Conservation (phyloP, 2,888 invertebrate genomes). For the Theretra japonica region DNA sequence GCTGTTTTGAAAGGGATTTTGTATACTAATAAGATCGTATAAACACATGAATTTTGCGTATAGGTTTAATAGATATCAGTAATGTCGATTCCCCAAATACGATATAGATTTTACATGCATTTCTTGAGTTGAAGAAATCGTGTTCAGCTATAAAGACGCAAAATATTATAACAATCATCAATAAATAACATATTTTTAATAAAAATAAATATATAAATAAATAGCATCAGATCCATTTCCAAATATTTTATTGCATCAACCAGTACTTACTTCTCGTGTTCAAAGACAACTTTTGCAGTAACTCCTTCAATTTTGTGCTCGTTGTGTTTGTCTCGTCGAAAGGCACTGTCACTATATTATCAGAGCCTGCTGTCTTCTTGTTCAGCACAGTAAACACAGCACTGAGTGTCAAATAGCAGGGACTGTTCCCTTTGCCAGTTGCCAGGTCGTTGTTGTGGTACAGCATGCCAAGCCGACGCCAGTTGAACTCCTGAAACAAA, state of each 20-base stretch:
- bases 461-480: slow-evolving; percentile 89
- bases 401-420: slow-evolving; percentile 90
- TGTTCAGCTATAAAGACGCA: too few species aligned
- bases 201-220: slow-evolving; percentile 13
- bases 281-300: slow-evolving; percentile 86
- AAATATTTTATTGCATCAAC: slow-evolving; percentile 35
- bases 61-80: too few species aligned
- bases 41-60: too few species aligned
- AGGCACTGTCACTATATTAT: slow-evolving; percentile 79
- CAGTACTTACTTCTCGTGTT: slow-evolving; percentile 88
- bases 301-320: slow-evolving; percentile 81
- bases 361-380: slow-evolving; percentile 76
- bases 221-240: slow-evolving; percentile 25
- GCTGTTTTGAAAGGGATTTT: too few species aligned
- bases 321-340: slow-evolving; percentile 87
- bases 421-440: slow-evolving; percentile 88
- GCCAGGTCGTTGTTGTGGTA: slow-evolving; percentile 88
- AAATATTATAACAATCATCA: neutral
- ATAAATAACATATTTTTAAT: neutral
- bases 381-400: slow-evolving; percentile 85
- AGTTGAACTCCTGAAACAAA: slow-evolving; percentile 87
- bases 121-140: too few species aligned
- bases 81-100: too few species aligned
- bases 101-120: too few species aligned
- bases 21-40: too few species aligned